Percentiles rank a stretch among this genome's conserved stretches.
These are phyloP conservation scores for Selene dorsalis DNA, from an alignment of 2,797 vertebrate genomes.

Conservation along the genomic window DNA sequence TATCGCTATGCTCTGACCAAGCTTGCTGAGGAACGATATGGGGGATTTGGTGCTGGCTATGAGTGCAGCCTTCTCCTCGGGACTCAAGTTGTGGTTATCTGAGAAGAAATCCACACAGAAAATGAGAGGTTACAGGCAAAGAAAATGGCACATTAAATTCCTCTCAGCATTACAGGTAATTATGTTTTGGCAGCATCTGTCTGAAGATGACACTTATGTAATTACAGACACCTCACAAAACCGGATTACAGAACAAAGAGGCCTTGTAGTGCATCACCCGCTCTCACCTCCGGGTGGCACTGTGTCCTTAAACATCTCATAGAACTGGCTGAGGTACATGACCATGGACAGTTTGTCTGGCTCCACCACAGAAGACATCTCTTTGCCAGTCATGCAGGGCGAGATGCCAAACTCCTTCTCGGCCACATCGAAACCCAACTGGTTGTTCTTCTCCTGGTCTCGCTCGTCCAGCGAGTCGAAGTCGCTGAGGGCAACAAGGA, in stretches of 20 bases:
- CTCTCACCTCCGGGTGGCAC: constrained; percentile 92
- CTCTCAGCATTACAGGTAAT: constrained; percentile 3
- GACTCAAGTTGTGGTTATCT: constrained; percentile 92
- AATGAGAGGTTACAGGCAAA: not conserved
- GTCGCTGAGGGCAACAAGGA: constrained; percentile 83
- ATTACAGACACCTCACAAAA: not conserved
- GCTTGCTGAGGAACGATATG: constrained; percentile 97
- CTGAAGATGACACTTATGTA: not conserved
- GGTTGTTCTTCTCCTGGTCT: constrained; percentile 94
- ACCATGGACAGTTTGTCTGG: constrained; percentile 99
- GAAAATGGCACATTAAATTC: not conserved
- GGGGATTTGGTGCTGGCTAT: constrained; percentile 95
- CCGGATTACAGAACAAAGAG: not conserved
- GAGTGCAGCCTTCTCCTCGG: constrained; percentile 92
- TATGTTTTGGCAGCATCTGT: not conserved
- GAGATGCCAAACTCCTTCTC: constrained; percentile 97
- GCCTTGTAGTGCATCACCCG: not conserved
- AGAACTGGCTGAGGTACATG: constrained; percentile 99
- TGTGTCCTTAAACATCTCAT: constrained; percentile 99
- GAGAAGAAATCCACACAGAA: constrained; percentile 26
- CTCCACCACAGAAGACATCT: constrained; percentile 96
- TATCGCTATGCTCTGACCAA: constrained; percentile 97
- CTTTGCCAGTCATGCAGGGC: constrained; percentile 98
- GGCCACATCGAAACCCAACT: constrained; percentile 94
- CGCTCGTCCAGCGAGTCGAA: constrained; percentile 94